Percentiles rank a stretch among this genome's conserved stretches.
These are phyloP conservation scores for Troglohyphantes excavatus DNA, from an alignment of 2,888 invertebrate species.

Conservation along the genomic window DNA sequence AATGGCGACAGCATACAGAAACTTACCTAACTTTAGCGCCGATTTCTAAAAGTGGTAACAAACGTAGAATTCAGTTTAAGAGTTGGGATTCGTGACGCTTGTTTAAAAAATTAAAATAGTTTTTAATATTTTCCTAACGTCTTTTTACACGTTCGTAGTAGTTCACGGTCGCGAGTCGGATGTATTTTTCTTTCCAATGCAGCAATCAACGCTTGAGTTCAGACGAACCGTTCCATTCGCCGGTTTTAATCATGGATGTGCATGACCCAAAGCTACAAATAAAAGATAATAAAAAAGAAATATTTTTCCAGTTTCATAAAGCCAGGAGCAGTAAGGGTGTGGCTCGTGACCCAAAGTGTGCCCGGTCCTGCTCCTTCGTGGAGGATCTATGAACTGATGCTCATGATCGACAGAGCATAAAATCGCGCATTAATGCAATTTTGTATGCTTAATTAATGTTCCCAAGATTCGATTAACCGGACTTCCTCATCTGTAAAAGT, in stretches of 20 bases:
- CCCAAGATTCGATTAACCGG: no score
- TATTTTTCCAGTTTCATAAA: slow-evolving; percentile 7
- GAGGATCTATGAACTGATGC: background rate
- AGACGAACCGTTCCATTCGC: slow-evolving; percentile 20
- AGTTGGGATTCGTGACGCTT: no score
- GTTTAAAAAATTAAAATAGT: no score
- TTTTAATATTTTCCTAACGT: no score
- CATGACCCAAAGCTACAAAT: slow-evolving; percentile 34
- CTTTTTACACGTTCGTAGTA: no score
- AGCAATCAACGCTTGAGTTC: slow-evolving; percentile 4
- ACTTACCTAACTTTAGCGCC: no score
- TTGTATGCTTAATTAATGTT: slow-evolving; percentile 3
- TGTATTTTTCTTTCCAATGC: slow-evolving; percentile 10
- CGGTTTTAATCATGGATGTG: slow-evolving; percentile 46
- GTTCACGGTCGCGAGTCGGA: slow-evolving; percentile 18
- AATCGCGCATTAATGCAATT: background rate
- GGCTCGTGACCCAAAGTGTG: slow-evolving; percentile 26
- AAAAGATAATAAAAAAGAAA: background rate
- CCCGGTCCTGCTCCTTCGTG: slow-evolving; percentile 16
- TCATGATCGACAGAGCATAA: slow-evolving; percentile 4
- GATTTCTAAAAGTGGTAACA: no score
- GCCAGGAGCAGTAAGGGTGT: slow-evolving; percentile 22
- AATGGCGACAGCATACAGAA: no score
- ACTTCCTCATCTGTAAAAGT: no score
- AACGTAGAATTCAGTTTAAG: no score